A percentile compares a stretch with the other conserved stretches of the same genome.
Conservation (phyloP, 1,140 invertebrate species). For the Oncopodura yosiiana region DNA sequence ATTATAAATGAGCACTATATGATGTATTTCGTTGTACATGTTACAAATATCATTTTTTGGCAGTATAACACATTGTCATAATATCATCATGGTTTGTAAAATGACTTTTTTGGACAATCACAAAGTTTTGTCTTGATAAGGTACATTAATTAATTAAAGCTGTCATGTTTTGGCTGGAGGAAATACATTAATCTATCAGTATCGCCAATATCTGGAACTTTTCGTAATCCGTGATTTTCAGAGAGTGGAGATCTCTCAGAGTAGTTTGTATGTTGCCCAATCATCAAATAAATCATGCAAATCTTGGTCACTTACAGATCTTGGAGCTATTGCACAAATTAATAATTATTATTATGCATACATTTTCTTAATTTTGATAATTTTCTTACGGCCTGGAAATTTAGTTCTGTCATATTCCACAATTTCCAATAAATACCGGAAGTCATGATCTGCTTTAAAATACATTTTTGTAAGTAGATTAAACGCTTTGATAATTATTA, state of each 20-base stretch:
- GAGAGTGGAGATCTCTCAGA: neutral
- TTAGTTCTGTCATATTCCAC: constrained; percentile 14
- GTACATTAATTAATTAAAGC: too few species aligned
- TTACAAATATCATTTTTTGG: constrained; percentile 2
- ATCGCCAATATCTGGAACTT: neutral
- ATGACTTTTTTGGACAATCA: too few species aligned
- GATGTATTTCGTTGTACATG: constrained; percentile 5
- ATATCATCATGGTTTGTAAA: too few species aligned
- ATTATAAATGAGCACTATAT: too few species aligned
- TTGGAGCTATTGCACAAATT: too few species aligned
- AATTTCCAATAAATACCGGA: constrained; percentile 14
- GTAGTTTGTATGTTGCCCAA: too few species aligned
- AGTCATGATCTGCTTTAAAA: neutral
- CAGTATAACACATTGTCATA: too few species aligned
- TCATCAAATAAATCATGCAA: constrained; percentile 3
- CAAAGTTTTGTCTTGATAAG: too few species aligned
- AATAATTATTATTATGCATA: too few species aligned
- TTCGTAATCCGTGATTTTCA: neutral
- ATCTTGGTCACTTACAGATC: constrained; percentile 1
- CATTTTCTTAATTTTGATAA: too few species aligned
- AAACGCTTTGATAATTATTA: neutral
- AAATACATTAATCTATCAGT: too few species aligned
- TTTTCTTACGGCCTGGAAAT: constrained; percentile 19
- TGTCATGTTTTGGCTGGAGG: too few species aligned
- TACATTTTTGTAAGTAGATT: neutral